A percentile compares a stretch with the other conserved stretches of the same genome.
phyloP scores from a whole-genome alignment of 2,888 invertebrate species.

The Cryptus armator region DNA sequence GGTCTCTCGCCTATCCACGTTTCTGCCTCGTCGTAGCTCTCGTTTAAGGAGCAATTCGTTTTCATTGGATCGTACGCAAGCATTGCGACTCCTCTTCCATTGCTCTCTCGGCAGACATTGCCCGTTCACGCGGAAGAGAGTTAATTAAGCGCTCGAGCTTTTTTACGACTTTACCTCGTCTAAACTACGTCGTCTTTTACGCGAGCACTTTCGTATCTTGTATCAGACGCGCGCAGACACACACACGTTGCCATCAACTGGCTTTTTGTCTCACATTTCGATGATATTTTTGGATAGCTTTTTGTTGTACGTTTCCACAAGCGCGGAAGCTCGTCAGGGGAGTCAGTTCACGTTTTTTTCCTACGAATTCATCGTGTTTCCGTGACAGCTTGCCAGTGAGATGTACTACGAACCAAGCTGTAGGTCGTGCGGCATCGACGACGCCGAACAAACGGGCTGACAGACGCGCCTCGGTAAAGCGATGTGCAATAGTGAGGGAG shows the following conservation, averaged over 20 bases:
- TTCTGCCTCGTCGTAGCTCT: constrained; percentile 41
- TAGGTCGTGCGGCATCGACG: neutral
- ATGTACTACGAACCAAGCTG: neutral
- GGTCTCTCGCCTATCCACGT: constrained; percentile 36
- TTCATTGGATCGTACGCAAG: constrained; percentile 64
- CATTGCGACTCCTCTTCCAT: neutral
- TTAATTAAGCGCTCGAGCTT: constrained; percentile 68
- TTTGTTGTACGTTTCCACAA: neutral
- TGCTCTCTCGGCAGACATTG: constrained; percentile 6
- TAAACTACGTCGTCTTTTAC: constrained; percentile 52
- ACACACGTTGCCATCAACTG: too few species aligned
- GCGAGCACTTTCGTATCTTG: constrained; percentile 35
- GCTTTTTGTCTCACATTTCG: too few species aligned
- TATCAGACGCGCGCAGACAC: neutral
- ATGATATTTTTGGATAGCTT: neutral
- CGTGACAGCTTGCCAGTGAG: neutral
- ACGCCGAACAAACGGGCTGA: constrained; percentile 18
- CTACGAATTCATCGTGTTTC: neutral
- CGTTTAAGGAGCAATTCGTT: constrained; percentile 67
- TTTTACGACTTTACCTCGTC: constrained; percentile 61
- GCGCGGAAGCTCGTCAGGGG: neutral
- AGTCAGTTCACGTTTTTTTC: neutral
- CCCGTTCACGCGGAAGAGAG: constrained; percentile 60
- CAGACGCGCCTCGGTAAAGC: neutral
- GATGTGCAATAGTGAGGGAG: constrained; percentile 1